Conservation (phyloP, 2,888 invertebrate genomes). For the Acleris emargana region DNA sequence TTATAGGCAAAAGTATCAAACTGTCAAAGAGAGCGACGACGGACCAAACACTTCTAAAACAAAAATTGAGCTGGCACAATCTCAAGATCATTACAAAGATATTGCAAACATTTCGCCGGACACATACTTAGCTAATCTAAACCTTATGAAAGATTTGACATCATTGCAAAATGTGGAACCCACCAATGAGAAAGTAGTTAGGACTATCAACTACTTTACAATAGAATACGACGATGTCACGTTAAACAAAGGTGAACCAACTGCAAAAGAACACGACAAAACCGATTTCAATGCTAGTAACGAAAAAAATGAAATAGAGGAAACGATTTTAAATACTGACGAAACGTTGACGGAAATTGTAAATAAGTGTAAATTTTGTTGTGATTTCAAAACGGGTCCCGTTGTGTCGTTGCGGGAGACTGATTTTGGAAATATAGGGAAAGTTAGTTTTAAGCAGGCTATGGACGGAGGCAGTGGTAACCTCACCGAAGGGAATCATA, state of each 20-base stretch:
- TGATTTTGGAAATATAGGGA: slow-evolving; percentile 38
- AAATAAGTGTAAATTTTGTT: slow-evolving; percentile 61
- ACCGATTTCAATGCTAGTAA: slow-evolving; percentile 30
- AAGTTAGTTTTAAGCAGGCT: slow-evolving; percentile 54
- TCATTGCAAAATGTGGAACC: slow-evolving; percentile 55
- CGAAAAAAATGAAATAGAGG: slow-evolving; percentile 38
- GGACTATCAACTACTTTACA: slow-evolving; percentile 67
- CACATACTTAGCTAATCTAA: slow-evolving; percentile 47
- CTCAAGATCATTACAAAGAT: slow-evolving; percentile 43
- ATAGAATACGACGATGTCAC: slow-evolving; percentile 57
- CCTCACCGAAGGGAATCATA: slow-evolving; percentile 38
- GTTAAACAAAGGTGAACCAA: slow-evolving; percentile 42
- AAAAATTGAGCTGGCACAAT: slow-evolving; percentile 39
- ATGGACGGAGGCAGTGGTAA: slow-evolving; percentile 52
- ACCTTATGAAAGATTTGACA: slow-evolving; percentile 67
- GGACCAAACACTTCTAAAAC: slow-evolving; percentile 4
- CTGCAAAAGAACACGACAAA: slow-evolving; percentile 19
- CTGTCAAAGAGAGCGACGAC: slow-evolving; percentile 2
- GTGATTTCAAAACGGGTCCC: slow-evolving; percentile 44
- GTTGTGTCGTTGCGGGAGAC: slow-evolving; percentile 34
- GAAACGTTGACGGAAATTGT: slow-evolving; percentile 43
- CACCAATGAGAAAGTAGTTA: slow-evolving; percentile 55
- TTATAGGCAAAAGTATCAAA: slow-evolving; percentile 57
- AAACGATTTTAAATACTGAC: slow-evolving; percentile 36
- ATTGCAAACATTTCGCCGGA: slow-evolving; percentile 50